Base-by-base conservation (phyloP, 2,888 invertebrate species). In the Baronia brevicornis region DNA sequence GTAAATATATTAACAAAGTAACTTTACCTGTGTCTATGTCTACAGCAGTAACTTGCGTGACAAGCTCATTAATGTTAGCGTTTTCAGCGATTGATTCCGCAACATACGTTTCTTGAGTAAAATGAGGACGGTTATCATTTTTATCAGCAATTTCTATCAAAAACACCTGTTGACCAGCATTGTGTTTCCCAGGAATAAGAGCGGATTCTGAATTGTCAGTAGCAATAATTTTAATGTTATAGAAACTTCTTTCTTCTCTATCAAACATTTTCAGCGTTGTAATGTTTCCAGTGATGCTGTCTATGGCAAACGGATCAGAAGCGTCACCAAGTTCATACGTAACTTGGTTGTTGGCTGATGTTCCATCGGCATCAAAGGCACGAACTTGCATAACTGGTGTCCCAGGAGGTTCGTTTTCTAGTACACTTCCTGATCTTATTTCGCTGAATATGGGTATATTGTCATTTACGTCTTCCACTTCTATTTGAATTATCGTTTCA, bases 51-150 rank as follows among this genome's bases (percentile, higher is more conserved):
- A 98, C 96, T 70, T 95, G 93, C 22, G 94, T 92, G 4, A 96
- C 94, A 29, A 92, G 87, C 37, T 90, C 90, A 54, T 93, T 92
- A 11, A 90, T 88, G 61, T 96, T 94, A 2, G 93, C 91, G 67
- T 94, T 91, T 75, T 97, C 97, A 14, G 89, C 88, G 44, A 94
- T 88, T 28, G 90, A 88, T 48, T 91, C 90, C 0, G 92, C 92
- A 8, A 90, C 84, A 62, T 94, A 94, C 3, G 88, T 85, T 1
- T 86, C 72, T 57, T 92, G 87, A n/a, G 90, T 90, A 64, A 98
- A 98, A 51, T 89, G 89, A 0, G 98, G 98, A 9, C 91, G 88
- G 69, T 98, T 98, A 70, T 98, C 98, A 68, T 98, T 98, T 62
- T 94, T 94, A 74, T 98, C 98, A 10, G 94, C 95, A 22, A 98